phyloP scores from a whole-genome alignment of 2,797 vertebrate genomes.

The Cynodonichthys magdalenae region DNA sequence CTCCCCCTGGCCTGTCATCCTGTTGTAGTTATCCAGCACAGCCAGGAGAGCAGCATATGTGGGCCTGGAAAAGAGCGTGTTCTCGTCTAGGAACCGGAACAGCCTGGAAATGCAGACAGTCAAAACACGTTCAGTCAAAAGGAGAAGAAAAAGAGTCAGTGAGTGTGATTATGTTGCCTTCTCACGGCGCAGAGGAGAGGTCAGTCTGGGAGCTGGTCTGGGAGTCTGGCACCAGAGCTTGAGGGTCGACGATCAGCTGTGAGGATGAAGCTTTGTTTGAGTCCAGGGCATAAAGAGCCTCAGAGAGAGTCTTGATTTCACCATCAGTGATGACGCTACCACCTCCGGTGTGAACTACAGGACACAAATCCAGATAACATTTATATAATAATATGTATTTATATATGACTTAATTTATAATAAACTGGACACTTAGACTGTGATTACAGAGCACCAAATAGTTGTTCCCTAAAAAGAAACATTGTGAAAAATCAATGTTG shows the following conservation, averaged over 20 bases:
- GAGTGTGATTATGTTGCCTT: not conserved
- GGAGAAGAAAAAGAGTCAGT: not conserved
- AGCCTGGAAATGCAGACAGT: conserved; percentile 60
- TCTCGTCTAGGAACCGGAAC: conserved; percentile 77
- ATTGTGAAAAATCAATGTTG: no score
- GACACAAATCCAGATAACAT: conserved; percentile 9
- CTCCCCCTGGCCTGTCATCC: conserved; percentile 77
- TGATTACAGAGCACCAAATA: no score
- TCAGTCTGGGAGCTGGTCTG: conserved; percentile 70
- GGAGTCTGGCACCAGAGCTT: conserved; percentile 68
- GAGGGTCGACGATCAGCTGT: conserved; percentile 76
- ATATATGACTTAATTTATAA: no score
- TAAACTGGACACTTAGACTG: no score
- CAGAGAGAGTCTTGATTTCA: conserved; percentile 80
- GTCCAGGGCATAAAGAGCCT: conserved; percentile 79
- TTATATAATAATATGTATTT: no score
- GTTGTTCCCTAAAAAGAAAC: no score
- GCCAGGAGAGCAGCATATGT: conserved; percentile 77
- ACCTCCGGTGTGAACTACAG: conserved; percentile 23
- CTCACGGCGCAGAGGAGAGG: conserved; percentile 76
- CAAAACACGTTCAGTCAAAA: not conserved
- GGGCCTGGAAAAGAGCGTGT: conserved; percentile 78
- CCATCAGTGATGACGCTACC: conserved; percentile 59
- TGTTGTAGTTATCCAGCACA: conserved; percentile 83
- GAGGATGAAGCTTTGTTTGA: conserved; percentile 79